Base-by-base conservation (phyloP, 2,888 invertebrate species). In the Tipula lateralis region DNA sequence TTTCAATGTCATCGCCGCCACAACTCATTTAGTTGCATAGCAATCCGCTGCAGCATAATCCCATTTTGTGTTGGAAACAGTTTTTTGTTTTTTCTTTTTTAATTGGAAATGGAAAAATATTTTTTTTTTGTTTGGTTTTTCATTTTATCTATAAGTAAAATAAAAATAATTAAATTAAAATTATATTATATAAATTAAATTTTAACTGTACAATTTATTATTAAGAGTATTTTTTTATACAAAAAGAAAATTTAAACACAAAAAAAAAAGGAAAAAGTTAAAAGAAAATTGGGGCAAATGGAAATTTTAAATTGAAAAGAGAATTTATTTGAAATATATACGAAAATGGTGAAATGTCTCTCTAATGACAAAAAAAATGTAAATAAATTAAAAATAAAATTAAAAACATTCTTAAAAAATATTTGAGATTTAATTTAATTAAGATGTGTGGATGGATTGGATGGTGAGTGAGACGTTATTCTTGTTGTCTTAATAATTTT, bases 181-280 rank as follows among this genome's bases (percentile, higher is more conserved):
- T 66, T 66, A 66, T 24, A 66, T 24, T 66, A 66, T 9, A 66
- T 66, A 66, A 66, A 66, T 66, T 66, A 66, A 66, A 66, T 66
- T 66, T 66, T 66, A 66, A 66, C 24, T 66, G 66, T 66, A 66
- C 66, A 66, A 24, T 24, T 66, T 66, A 66, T 66, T 24, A 66
- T 66, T 66, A 66, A 66, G 66, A 66, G 66, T 66, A 66, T 66
- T 66, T 66, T 66, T 66, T 66, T 66, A 66, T 66, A 66, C 66
- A 66, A 24, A 66, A 66, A 66, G 24, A 66, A 66, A 66, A 50
- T 50, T 16, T 50, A 50, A 66, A 66, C 66, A 3, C 9, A 24
- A 4, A 66, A 66, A 66, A 66, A 66, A 66, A 39, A 39, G 9
- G 24, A 24, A 19, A 66, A 39, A 39, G 9, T 39, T 9, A n/a